Evolutionary conservation across 1,140 invertebrate species (phyloP).

Genomic region (Pogonognathellus flavescens): DNA sequence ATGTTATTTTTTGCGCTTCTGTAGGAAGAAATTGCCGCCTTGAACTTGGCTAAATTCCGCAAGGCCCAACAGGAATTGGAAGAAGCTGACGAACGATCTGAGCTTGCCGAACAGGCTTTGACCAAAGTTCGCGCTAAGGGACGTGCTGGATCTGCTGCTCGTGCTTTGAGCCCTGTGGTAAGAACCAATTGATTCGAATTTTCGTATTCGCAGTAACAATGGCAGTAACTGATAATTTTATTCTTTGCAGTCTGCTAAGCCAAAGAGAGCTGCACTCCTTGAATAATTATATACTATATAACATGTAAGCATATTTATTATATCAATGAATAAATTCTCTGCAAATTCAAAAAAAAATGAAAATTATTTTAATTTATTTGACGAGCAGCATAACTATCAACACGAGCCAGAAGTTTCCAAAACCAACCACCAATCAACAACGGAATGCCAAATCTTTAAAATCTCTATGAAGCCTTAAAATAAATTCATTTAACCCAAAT

Average conservation of each 20-base stretch:
- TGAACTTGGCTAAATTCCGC: conserved; percentile 92
- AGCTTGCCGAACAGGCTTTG: conserved; percentile 90
- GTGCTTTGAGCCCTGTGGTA: conserved; percentile 78
- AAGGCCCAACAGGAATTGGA: conserved; percentile 98
- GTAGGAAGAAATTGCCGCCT: conserved; percentile 64
- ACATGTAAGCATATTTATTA: conserved; percentile 13
- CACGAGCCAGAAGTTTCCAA: not conserved
- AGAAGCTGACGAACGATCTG: conserved; percentile 91
- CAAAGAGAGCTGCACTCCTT: conserved; percentile 32
- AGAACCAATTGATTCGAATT: not conserved
- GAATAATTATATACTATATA: conserved; percentile 37
- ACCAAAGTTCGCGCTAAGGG: conserved; percentile 97
- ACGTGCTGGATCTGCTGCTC: conserved; percentile 89
- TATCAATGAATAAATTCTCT: conserved; percentile 40
- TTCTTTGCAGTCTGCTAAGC: conserved; percentile 34
- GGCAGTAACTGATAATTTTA: not conserved
- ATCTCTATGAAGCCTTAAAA: not conserved
- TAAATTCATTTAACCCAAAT: not conserved
- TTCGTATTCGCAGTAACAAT: not conserved
- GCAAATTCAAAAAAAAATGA: conserved; percentile 27
- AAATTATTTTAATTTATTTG: not conserved
- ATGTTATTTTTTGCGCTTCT: not conserved
- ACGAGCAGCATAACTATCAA: not conserved
- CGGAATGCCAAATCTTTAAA: not conserved
- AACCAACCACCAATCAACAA: not conserved